Evolutionary conservation across 2,888 invertebrate genomes (phyloP), one percentile per base, ranked within the genome.

Genomic region (Lacanobia oleracea): DNA sequence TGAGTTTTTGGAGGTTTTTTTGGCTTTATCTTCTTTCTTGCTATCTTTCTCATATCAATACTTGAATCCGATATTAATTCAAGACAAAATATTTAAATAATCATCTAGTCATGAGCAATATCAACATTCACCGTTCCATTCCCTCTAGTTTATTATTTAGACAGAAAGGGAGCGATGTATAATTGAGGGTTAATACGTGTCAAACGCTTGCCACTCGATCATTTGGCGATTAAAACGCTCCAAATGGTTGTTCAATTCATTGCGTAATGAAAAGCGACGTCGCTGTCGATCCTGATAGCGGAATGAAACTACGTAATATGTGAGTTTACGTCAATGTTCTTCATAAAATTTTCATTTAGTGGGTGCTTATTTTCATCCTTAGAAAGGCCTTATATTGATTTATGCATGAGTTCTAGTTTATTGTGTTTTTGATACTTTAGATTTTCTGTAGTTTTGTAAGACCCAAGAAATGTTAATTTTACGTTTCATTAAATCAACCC

Each of bases 121-220:
- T 27, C 3, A 27, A 2, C 18, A 18, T 65, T 23, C 12, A 27
- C 14, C 5, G 59, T 59, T 73, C 21, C 10, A 70, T 51, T 71
- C 2, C 12, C 23, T 67, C 23, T 23, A 65, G 62, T 59, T 59
- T 27, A 65, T 75, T 61, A 50, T 63, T 54, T 33, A 16, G n/a
- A 54, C 21, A 53, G 51, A 53, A 72, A 63, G 72, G 45, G 67
- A 21, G 27, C 66, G 63, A 54, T 69, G 51, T 69, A 65, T 65
- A 73, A 78, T 67, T 78, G 66, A 69, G 67, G 74, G 74, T 78
- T 73, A 80, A 80, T 82, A 82, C 63, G 74, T 82, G 82, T 78
- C 83, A 80, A 80, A 64, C 21, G 79, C 27, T 69, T 72, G 61
- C 78, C 68, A 74, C 79, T 80, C 83, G 60, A 80, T 80, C 79